Evolutionary conservation across 2,113 vertebrate genomes (phyloP), one percentile per base, ranked within the genome.

Genomic region (Python bivittatus): DNA sequence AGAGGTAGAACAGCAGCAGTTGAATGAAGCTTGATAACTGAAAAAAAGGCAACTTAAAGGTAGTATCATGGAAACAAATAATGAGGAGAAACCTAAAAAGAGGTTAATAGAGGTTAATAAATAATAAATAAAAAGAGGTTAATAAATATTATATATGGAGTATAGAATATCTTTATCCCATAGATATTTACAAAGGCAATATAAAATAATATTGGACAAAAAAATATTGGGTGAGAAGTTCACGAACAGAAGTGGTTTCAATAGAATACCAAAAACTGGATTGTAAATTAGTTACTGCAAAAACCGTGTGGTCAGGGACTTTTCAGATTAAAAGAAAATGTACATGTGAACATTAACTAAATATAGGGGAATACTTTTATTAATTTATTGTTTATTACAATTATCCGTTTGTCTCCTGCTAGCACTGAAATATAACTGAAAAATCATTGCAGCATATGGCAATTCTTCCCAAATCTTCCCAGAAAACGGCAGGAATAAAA

Each of bases 101-200:
- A n/a, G n/a, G n/a, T n/a, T n/a, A n/a, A n/a, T n/a, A n/a, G n/a
- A n/a, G n/a, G n/a, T n/a, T n/a, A n/a, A n/a, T n/a, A n/a, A 94
- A 94, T 92, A 86, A 23, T 53, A 90, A 5, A 0, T 54, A 93
- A 95, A 92, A 0, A 0, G 0, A 38, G 3, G n/a, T 48, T 93
- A 94, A 95, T 88, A 93, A 93, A 42, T 57, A 94, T 88, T 85
- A 93, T 95, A 93, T 91, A 57, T 53, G 0, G 2, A 38, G 1
- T 86, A n/a, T 38, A 27, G 60, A 29, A 44, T 79, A 42, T 79
- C 54, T 88, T 23, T 72, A 58, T 25, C 38, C 5, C 33, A 6
- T 27, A 11, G n/a, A 58, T 38, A 42, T 27, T 22, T 84, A 15
- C 84, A 84, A n/a, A 79, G 15, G 68, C n/a, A 79, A 79, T 79